phyloP scores from a whole-genome alignment of 1,140 invertebrate species.

The Bradynema listronoti region DNA sequence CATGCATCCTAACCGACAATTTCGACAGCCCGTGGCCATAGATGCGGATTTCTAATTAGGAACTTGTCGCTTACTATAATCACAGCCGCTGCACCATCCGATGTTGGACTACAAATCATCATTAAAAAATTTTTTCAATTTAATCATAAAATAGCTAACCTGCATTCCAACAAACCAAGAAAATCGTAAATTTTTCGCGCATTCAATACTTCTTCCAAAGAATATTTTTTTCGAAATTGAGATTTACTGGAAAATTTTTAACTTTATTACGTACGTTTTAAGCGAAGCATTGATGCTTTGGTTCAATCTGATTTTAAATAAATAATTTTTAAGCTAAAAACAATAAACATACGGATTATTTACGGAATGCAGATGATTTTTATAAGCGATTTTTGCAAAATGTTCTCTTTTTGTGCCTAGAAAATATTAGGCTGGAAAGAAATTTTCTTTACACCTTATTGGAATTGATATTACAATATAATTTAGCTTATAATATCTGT shows the following conservation, averaged over 20 bases:
- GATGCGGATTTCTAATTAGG: slow-evolving; percentile 69
- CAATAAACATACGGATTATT: slow-evolving; percentile 75
- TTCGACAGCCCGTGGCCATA: slow-evolving; percentile 72
- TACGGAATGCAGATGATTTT: slow-evolving; percentile 90
- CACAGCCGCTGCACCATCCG: slow-evolving; percentile 85
- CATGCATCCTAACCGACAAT: slow-evolving; percentile 76
- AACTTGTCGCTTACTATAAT: slow-evolving; percentile 83
- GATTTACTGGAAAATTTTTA: slow-evolving; percentile 74
- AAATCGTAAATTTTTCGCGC: slow-evolving; percentile 78
- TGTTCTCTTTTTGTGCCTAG: slow-evolving; percentile 75
- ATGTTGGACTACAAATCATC: slow-evolving; percentile 69
- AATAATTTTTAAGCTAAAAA: background rate
- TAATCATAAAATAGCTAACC: slow-evolving; percentile 60
- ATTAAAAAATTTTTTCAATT: slow-evolving; percentile 1
- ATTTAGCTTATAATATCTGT: slow-evolving; percentile 21
- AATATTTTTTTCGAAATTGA: slow-evolving; percentile 82
- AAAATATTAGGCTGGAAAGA: too few relatives aligned
- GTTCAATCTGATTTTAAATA: too few relatives aligned
- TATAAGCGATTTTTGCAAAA: slow-evolving; percentile 92
- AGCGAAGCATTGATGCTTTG: too few relatives aligned
- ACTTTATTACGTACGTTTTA: too few relatives aligned
- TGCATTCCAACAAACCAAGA: slow-evolving; percentile 90
- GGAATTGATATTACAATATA: background rate
- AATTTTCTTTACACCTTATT: background rate
- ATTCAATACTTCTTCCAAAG: slow-evolving; percentile 76